Base-by-base conservation (phyloP, 2,797 vertebrate species). In the Synaphobranchus kaupii region DNA sequence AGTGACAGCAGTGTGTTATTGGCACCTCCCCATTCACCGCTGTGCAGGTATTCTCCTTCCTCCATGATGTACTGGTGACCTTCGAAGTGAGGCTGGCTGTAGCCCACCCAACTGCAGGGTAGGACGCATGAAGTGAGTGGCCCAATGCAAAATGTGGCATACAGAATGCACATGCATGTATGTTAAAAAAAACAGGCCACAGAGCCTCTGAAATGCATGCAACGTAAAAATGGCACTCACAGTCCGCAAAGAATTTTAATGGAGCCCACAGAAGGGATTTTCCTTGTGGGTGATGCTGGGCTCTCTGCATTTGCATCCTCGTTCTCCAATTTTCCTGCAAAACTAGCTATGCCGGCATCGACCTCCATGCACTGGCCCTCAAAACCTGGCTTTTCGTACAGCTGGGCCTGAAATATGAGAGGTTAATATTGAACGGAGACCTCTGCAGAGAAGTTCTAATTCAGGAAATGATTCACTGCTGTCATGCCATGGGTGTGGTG, bases 41-140 rank as follows among this genome's bases (percentile, higher is more conserved):
- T 97, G 85, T 97, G 94, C 89, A 91, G 92, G 89, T 98, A 99
- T 0, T 97, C 96, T 88, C 98, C 98, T 95, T 99, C 98, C 93
- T 99, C 98, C 91, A 99, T 94, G 91, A 99, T 90, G 92, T 97
- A 96, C 90, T 99, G 98, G 90, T 97, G 97, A 60, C 98, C 98
- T 89, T 95, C 95, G 89, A 98, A 99, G 1, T 94, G 95, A 1
- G 97, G 94, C 91, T 96, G 95, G 89, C 97, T 97, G 81, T 98
- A 99, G 1, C 97, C 98, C 25, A 98, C 97, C 98, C 98, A 99
- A 3, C 98, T 99, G 92, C 66, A 89, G 34, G 15, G 66, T 83
- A 17, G 60, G 15, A 25, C 28, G 47, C 76, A 28, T 34, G 84
- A 5, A 58, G 28, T 52, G 13, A 31, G 54, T 44, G 34, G 83